These are phyloP conservation scores for Drosophila saltans DNA, from an alignment of 1,140 invertebrate genomes.

Conservation along the genomic window DNA sequence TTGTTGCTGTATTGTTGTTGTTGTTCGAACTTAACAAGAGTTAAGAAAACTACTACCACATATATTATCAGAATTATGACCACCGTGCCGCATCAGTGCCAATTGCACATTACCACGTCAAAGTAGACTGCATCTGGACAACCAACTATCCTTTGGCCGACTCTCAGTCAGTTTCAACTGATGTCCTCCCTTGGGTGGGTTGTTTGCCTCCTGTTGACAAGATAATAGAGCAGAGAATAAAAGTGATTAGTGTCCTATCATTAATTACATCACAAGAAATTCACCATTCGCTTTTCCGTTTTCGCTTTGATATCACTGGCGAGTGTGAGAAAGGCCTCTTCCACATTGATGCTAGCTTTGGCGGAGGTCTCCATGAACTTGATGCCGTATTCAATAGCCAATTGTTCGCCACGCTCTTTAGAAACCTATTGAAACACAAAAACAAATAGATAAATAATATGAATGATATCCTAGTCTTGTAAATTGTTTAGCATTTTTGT, in stretches of 20 bases:
- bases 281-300: constrained; percentile 97
- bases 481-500: too few relatives aligned
- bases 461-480: too few relatives aligned
- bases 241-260: too few relatives aligned
- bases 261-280: background rate
- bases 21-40: constrained; percentile 71
- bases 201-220: constrained; percentile 88
- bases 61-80: constrained; percentile 70
- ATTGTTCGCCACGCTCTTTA: constrained; percentile 89
- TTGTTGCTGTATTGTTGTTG: constrained; percentile 38
- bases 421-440: constrained; percentile 84
- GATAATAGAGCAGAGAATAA: background rate
- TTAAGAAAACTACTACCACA: constrained; percentile 82
- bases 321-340: constrained; percentile 95
- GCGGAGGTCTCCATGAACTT: constrained; percentile 97
- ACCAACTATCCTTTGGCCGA: constrained; percentile 89
- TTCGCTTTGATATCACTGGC: constrained; percentile 97
- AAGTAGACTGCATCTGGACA: constrained; percentile 89
- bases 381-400: constrained; percentile 95
- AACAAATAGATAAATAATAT: background rate
- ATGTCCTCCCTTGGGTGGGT: constrained; percentile 90
- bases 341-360: constrained; percentile 95
- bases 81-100: constrained; percentile 76
- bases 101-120: constrained; percentile 85
- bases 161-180: constrained; percentile 88